phyloP scores from a whole-genome alignment of 2,888 invertebrate genomes.

The Ganaspis brasiliensis region DNA sequence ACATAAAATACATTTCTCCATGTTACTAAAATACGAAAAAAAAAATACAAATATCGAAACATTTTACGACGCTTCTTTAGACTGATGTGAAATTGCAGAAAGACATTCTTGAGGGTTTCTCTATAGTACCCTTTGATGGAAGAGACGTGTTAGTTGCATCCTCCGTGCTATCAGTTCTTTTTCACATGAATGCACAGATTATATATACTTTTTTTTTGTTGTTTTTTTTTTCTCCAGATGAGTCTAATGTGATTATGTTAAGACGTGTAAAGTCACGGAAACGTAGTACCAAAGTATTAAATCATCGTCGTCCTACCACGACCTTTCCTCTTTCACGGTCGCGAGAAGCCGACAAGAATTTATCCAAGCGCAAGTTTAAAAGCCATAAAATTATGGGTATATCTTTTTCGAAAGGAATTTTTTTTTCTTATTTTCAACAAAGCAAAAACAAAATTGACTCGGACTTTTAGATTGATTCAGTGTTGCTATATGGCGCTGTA shows the following conservation, averaged over 20 bases:
- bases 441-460: too few relatives aligned
- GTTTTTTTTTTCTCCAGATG: neutral
- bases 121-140: neutral
- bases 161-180: conserved; percentile 4
- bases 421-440: too few relatives aligned
- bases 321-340: conserved; percentile 13
- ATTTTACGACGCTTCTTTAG: neutral
- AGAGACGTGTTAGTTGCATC: neutral
- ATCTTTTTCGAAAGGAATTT: too few relatives aligned
- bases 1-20: too few relatives aligned
- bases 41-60: neutral
- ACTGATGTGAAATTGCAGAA: neutral
- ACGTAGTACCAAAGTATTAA: conserved; percentile 20
- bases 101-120: neutral
- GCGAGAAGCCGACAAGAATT: neutral
- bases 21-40: too few relatives aligned
- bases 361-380: conserved; percentile 4
- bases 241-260: conserved; percentile 6
- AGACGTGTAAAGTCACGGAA: conserved; percentile 9
- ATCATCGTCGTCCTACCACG: conserved; percentile 13
- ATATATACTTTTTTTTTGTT: conserved; percentile 2
- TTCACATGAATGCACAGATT: neutral
- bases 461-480: too few relatives aligned
- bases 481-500: too few relatives aligned
- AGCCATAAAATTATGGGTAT: neutral